Evolutionary conservation across 2,888 invertebrate genomes (phyloP), one percentile per base, ranked within the genome.

Genomic region (Schrankia costaestrigalis): DNA sequence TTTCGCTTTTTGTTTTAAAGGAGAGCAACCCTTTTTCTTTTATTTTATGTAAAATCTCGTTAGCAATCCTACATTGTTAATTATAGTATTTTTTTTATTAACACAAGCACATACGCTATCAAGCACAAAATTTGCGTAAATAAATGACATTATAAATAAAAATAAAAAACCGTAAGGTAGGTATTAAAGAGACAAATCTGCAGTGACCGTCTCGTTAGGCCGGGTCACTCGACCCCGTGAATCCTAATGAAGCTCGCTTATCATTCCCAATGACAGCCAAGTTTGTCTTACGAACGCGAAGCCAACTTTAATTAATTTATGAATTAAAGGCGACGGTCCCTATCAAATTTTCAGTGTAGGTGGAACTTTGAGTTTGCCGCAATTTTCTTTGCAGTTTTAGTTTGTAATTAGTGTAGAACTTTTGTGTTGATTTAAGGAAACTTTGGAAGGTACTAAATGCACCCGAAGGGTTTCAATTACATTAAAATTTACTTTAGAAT

Each of bases 281-380:
- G 64, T 76, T 72, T 62, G 71, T 57, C 50, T 64, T 55, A 42
- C 11, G 19, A 35, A 61, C n/a, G 48, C 64, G 46, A 49, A 60
- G 46, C 44, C 54, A 65, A 78, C 61, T 81, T 83, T 79, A 84
- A 86, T 85, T 85, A 81, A 81, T 83, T 86, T 83, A 80, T 75
- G 73, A 81, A 81, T 79, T 79, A 71, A 77, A 74, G 64, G 62
- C 63, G 61, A 49, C 56, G 53, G 60, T 56, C 59, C 64, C 64
- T 67, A 62, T 68, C 72, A 75, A 71, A 71, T 71, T 73, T 77
- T 74, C 71, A 52, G 44, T 50, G 45, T 55, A 67, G 62, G 65
- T 54, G 45, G 30, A 40, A 22, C 14, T 25, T 59, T 40, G 23
- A 24, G 46, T 46, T 48, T 34, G 41, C 43, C 37, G 24, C n/a